Conservation (phyloP, 2,797 vertebrate genomes). For the Macrochelys suwanniensis region DNA sequence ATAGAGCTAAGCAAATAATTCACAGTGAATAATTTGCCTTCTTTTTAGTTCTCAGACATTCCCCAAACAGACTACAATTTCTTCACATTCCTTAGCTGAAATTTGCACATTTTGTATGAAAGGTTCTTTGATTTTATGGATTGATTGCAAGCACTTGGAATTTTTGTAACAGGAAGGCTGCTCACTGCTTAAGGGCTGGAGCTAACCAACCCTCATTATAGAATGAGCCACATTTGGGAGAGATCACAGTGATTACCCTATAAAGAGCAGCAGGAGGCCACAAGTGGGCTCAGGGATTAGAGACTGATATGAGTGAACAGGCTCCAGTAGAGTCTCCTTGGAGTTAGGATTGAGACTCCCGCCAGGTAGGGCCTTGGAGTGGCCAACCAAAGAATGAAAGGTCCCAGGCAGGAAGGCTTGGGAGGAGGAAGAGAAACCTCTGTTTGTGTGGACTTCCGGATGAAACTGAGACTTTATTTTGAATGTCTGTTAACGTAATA, state of each 20-base stretch:
- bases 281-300: neutral
- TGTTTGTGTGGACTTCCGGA: neutral
- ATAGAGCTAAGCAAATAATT: conserved; percentile 47
- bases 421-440: neutral
- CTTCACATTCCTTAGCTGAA: neutral
- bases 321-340: neutral
- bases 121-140: neutral
- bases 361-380: neutral
- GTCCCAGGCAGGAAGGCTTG: neutral
- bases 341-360: neutral
- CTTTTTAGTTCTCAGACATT: neutral
- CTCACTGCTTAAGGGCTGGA: neutral
- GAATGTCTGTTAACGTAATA: neutral
- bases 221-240: neutral
- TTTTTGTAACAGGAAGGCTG: neutral
- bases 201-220: neutral
- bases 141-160: neutral
- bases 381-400: neutral
- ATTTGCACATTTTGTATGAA: neutral
- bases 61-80: conserved; percentile 1
- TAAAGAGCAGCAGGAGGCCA: neutral
- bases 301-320: neutral
- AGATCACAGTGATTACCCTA: neutral
- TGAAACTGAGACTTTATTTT: neutral
- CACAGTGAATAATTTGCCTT: conserved; percentile 16